Percentiles rank a stretch among this genome's conserved stretches.
Conservation (phyloP, 2,113 vertebrate genomes). For the Pavo muticus region DNA sequence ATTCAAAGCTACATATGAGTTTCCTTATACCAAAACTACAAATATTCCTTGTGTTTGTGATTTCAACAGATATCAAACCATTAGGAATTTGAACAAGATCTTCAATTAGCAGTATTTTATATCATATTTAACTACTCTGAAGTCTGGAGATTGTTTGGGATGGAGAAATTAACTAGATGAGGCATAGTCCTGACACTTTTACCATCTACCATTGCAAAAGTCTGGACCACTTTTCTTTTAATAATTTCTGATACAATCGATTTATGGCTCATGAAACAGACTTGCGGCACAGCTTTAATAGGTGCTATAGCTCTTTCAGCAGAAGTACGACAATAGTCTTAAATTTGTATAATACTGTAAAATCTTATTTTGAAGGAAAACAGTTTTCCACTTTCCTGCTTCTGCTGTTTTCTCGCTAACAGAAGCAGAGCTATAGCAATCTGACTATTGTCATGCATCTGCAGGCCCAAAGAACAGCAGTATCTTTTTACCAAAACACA, state of each 20-base stretch:
- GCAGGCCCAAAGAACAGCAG: not conserved
- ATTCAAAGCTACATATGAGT: not conserved
- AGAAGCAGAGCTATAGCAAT: not conserved
- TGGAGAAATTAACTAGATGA: not conserved
- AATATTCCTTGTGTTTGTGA: not conserved
- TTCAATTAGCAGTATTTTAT: not conserved
- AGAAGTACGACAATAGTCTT: not conserved
- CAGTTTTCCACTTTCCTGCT: not conserved
- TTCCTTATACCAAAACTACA: not conserved
- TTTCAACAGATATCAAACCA: not conserved
- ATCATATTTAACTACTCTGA: not conserved
- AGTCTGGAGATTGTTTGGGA: not conserved
- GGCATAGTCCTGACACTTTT: not conserved
- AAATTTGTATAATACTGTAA: not conserved
- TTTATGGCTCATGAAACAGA: not conserved
- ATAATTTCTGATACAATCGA: not conserved
- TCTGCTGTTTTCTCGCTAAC: not conserved
- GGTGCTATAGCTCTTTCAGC: not conserved
- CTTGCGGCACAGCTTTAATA: not conserved
- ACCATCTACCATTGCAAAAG: not conserved
- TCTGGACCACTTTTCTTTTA: not conserved
- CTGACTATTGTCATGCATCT: not conserved
- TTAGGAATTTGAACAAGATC: not conserved
- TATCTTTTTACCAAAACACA: not conserved
- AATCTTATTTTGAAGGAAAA: not conserved